Evolutionary conservation across 2,888 invertebrate genomes (phyloP).

Genomic region (Ophion slaviceki): DNA sequence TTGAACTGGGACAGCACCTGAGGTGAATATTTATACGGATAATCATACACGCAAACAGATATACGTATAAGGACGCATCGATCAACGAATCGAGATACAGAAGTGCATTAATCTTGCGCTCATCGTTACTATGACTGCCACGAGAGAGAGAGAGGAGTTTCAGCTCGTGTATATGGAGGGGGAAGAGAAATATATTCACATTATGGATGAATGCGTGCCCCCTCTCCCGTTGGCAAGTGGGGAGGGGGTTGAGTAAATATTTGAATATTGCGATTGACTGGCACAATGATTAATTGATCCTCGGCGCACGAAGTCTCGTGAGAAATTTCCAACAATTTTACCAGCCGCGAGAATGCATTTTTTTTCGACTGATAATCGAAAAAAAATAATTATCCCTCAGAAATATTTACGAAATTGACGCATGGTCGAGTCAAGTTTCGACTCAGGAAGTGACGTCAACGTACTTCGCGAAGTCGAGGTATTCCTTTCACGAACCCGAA

Average conservation of each 20-base stretch:
- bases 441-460: not conserved
- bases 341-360: conserved; percentile 6
- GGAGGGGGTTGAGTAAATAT: conserved; percentile 76
- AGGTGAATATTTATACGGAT: conserved; percentile 26
- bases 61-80: conserved; percentile 72
- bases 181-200: conserved; percentile 56
- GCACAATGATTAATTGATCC: conserved; percentile 73
- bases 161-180: conserved; percentile 59
- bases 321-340: conserved; percentile 49
- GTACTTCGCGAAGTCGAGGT: not conserved
- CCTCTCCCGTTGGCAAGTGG: conserved; percentile 66
- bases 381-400: not conserved
- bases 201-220: conserved; percentile 62
- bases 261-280: conserved; percentile 77
- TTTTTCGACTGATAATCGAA: not conserved
- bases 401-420: not conserved
- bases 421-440: not conserved
- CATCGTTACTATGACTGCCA: conserved; percentile 37
- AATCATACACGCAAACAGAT: conserved; percentile 63
- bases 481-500: too few relatives aligned
- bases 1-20: conserved; percentile 27
- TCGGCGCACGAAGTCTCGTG: conserved; percentile 31
- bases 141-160: conserved; percentile 38
- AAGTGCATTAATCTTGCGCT: conserved; percentile 81
- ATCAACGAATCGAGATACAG: conserved; percentile 75